Conservation (phyloP, 2,888 invertebrate genomes). For the Dioctria rufipes region DNA sequence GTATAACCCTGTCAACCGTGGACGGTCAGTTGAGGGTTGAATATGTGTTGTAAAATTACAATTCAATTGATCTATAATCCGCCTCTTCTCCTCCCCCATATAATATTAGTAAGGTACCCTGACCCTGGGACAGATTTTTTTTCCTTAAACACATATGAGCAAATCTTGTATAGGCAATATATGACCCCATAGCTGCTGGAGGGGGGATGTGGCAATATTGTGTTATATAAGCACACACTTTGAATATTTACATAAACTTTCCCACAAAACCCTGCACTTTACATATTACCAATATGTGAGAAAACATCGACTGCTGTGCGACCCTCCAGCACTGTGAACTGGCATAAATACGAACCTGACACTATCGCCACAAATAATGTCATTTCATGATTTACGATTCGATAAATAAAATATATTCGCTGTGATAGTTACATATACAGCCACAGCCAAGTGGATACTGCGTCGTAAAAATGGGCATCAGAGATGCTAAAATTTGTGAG, state of each 20-base stretch:
- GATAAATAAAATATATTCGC: slow-evolving; percentile 56
- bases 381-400: slow-evolving; percentile 55
- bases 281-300: slow-evolving; percentile 23
- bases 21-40: too few relatives aligned
- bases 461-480: not conserved
- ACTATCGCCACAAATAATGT: slow-evolving; percentile 43
- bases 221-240: not conserved
- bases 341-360: slow-evolving; percentile 14
- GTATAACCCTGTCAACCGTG: too few relatives aligned
- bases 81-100: slow-evolving; percentile 6
- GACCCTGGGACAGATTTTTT: too few relatives aligned
- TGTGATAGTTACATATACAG: slow-evolving; percentile 53
- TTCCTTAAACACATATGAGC: too few relatives aligned
- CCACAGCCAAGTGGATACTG: slow-evolving; percentile 12
- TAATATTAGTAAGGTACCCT: too few relatives aligned
- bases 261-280: slow-evolving; percentile 29
- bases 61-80: not conserved
- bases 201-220: too few relatives aligned
- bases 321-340: slow-evolving; percentile 27
- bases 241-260: slow-evolving; percentile 17
- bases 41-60: slow-evolving; percentile 24
- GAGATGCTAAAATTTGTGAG: slow-evolving; percentile 4
- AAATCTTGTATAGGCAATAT: too few relatives aligned
- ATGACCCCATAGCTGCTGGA: too few relatives aligned
- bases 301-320: slow-evolving; percentile 31